Base-by-base conservation (phyloP, 2,888 invertebrate genomes). In the Apodemia mormo region DNA sequence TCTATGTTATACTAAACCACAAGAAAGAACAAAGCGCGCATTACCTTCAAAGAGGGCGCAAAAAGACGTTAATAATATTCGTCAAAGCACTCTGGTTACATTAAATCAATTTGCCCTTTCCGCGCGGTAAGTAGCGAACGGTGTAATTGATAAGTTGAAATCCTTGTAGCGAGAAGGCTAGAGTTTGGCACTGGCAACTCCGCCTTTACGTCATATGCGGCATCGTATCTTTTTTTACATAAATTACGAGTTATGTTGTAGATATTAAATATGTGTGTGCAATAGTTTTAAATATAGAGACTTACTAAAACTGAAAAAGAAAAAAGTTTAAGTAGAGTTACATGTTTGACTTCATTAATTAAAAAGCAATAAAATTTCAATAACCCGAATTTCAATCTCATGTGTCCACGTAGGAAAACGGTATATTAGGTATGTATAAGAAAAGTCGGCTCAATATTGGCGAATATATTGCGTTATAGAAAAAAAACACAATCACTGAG, bases 11-110 rank as follows among this genome's bases (percentile, higher is more conserved):
- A 86, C 82, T 86, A 85, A 85, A 86, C 87, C 88, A 82, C 85
- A 85, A 79, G 83, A 90, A 91, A 90, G 90, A 93, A 92, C 92
- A 92, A 92, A 90, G 89, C 88, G 85, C 86, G 88, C 87, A 88
- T 88, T 87, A 86, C 85, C 81, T 83, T 85, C 84, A 83, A 85
- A 84, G 88, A 87, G 92, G 89, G 90, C 85, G 90, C 82, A 92
- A 92, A 93, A 93, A 92, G 92, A 92, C 92, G 92, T 91, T 93
- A 92, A 93, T 93, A 93, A 93, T 93, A 93, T 92, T 93, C 93
- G 92, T 93, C 92, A 93, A 92, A 93, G 92, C 92, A 92, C 92
- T 92, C 92, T 88, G 92, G 92, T 92, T 92, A 93, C 93, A 93
- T 93, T 93, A 93, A 93, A 93, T 93, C 92, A 93, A 93, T 93